Evolutionary conservation across 1,140 invertebrate species (phyloP), one percentile per base, ranked within the genome.

Genomic region (Anagrus nilaparvatae): DNA sequence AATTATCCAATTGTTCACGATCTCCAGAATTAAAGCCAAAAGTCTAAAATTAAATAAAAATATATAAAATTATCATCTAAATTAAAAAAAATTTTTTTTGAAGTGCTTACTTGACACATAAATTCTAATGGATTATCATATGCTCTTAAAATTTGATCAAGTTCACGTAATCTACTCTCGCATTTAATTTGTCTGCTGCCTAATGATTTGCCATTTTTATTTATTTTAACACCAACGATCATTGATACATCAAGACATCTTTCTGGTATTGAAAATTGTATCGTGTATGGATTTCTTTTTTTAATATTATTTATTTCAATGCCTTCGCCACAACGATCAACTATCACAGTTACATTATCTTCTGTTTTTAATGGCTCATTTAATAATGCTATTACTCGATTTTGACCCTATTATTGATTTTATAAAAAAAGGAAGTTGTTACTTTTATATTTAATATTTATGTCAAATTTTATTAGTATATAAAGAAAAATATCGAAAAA

Each of bases 151-250:
- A 91, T 72, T 52, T 87, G 82, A 58, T 88, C 86, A 42, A 90
- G 63, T 60, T 89, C 86, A 19, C 84, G 68, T 18, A 89, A 66
- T 40, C 82, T 72, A 53, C 84, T 87, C 62, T 88, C 85, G 60
- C 85, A 89, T 59, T 90, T 89, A 36, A 91, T 79, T 52, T 84
- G 82, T 10, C 82, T 67, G 12, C 79, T 74, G 1, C 87, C 87
- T 5, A 88, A 68, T 1, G 81, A 73, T 49, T 76, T 75, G 2
- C 82, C 83, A 53, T 88, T 88, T 54, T 82, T 83, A 48, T 78
- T 78, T 23, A 90, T 79, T 27, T 79, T 73, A 3, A 89, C 77
- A 51, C 81, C 82, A 2, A 88, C 77, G 44, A 90, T 71, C 59
- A 84, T 84, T 1, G 84, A 88, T 1, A 85, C 79, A 59, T 87